Conservation (phyloP, 2,888 invertebrate genomes). For the Apeira syringaria region DNA sequence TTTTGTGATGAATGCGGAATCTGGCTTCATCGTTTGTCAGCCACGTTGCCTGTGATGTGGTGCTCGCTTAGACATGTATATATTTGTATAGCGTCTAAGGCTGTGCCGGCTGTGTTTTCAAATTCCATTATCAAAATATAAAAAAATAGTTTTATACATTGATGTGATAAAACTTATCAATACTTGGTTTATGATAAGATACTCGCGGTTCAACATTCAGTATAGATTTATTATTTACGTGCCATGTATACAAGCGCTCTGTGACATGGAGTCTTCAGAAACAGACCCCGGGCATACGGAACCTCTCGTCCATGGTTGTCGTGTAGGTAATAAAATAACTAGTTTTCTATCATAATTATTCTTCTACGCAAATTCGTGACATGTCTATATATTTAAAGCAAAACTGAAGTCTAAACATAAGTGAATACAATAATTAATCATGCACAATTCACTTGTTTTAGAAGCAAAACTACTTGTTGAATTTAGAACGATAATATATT, state of each 20-base stretch:
- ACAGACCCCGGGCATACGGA: slow-evolving; percentile 41
- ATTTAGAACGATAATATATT: not conserved
- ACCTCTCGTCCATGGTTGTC: slow-evolving; percentile 40
- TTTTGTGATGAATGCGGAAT: no score
- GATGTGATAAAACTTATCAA: slow-evolving; percentile 8
- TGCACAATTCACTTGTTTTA: not conserved
- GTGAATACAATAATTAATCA: not conserved
- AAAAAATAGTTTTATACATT: no score
- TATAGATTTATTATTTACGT: slow-evolving; percentile 6
- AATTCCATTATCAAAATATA: no score
- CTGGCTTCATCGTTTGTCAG: no score
- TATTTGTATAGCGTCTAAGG: no score
- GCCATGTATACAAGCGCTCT: slow-evolving; percentile 13
- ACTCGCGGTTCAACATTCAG: not conserved
- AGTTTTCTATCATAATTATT: not conserved
- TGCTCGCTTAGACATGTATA: no score
- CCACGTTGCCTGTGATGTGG: no score
- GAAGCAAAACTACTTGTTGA: not conserved
- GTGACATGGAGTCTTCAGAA: slow-evolving; percentile 24
- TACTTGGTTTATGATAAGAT: slow-evolving; percentile 14
- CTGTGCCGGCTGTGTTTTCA: no score
- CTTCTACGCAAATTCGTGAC: not conserved
- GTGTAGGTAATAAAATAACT: slow-evolving; percentile 52
- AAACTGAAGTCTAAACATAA: slow-evolving; percentile 1
- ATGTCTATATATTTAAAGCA: not conserved